A percentile compares a stretch with the other conserved stretches of the same genome.
Evolutionary conservation across 2,888 invertebrate species (phyloP).

Genomic region (Ormia ochracea): DNA sequence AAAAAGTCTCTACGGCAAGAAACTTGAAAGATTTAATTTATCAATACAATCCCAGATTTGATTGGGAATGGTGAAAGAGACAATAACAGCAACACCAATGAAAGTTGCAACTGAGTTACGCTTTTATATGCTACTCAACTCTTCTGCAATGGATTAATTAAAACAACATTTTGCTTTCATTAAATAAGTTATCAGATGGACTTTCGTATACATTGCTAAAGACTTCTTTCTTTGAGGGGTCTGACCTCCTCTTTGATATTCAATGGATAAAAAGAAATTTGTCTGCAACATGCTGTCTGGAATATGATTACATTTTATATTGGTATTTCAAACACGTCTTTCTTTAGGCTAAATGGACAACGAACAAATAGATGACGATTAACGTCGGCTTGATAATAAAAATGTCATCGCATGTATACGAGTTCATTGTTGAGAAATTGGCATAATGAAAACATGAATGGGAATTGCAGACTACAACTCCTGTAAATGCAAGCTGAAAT

Average conservation of each 20-base stretch:
- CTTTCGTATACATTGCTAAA: too few species aligned
- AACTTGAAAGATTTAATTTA: not conserved
- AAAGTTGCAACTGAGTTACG: too few species aligned
- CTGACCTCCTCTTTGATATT: not conserved
- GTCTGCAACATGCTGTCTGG: slow-evolving; percentile 13
- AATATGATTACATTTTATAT: slow-evolving; percentile 18
- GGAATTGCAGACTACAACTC: not conserved
- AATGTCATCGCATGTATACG: slow-evolving; percentile 14
- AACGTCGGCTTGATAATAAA: not conserved
- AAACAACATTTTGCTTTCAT: too few species aligned
- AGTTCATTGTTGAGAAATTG: not conserved
- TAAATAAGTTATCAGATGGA: too few species aligned
- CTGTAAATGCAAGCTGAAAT: not conserved
- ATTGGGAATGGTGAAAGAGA: too few species aligned
- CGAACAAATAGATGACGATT: slow-evolving; percentile 31
- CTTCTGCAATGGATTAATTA: too few species aligned
- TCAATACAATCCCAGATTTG: not conserved
- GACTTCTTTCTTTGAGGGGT: not conserved
- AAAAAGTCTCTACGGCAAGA: not conserved
- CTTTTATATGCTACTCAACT: too few species aligned
- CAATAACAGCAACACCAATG: too few species aligned
- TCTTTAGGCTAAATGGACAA: slow-evolving; percentile 36
- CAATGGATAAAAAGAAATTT: slow-evolving; percentile 30
- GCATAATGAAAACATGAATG: not conserved
- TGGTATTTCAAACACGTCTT: slow-evolving; percentile 48